phyloP scores from a whole-genome alignment of 2,113 vertebrate genomes.

The Lonchura striata region DNA sequence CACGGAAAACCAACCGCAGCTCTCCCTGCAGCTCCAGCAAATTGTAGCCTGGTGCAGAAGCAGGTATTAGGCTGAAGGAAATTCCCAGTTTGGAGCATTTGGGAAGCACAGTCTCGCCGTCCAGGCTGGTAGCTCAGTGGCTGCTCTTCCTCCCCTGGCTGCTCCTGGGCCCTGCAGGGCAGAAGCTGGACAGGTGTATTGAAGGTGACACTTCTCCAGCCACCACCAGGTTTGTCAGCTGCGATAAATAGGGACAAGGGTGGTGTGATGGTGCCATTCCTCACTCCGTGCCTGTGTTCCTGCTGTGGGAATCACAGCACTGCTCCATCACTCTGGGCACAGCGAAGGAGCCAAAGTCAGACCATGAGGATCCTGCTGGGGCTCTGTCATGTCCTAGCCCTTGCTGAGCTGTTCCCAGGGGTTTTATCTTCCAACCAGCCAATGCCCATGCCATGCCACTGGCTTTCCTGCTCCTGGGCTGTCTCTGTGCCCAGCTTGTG shows the following conservation, averaged over 20 bases:
- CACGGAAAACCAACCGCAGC: rapidly evolving
- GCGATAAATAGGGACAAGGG: neutral
- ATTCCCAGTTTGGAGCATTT: too few relatives aligned
- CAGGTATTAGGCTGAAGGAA: neutral
- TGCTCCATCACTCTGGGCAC: rapidly evolving
- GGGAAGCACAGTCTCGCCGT: neutral
- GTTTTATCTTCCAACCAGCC: neutral
- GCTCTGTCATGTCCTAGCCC: neutral
- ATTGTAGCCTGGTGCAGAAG: neutral
- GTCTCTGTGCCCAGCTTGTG: neutral
- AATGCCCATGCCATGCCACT: neutral
- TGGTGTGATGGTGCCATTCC: neutral
- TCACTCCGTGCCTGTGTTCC: rapidly evolving
- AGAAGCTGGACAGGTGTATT: neutral
- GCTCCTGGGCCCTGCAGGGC: neutral
- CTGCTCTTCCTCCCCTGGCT: rapidly evolving
- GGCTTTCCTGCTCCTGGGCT: neutral
- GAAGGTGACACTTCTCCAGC: rapidly evolving
- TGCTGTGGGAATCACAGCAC: rapidly evolving
- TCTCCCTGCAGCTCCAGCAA: rapidly evolving
- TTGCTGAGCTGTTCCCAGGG: rapidly evolving
- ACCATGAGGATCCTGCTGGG: rapidly evolving
- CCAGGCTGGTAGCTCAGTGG: neutral
- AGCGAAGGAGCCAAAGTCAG: rapidly evolving
- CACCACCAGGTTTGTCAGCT: neutral